These are phyloP conservation scores for Magallana nippona DNA, from an alignment of 2,888 invertebrate genomes.

Conservation along the genomic window DNA sequence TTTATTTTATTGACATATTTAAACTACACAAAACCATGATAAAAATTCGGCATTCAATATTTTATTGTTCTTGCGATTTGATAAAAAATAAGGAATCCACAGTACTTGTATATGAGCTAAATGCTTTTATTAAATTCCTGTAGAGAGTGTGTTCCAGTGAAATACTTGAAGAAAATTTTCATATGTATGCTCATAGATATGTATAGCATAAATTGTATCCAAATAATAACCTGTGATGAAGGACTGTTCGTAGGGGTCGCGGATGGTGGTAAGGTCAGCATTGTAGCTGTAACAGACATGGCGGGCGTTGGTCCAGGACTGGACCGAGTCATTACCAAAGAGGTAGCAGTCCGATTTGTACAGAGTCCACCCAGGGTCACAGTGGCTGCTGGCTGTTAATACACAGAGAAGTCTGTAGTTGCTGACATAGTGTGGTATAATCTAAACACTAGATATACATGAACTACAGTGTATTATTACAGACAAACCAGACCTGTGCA, in stretches of 20 bases:
- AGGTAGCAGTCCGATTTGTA: constrained; percentile 61
- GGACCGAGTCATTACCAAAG: constrained; percentile 60
- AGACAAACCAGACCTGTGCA: too few species aligned
- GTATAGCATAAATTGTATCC: too few species aligned
- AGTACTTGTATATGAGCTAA: background rate
- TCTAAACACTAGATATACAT: too few species aligned
- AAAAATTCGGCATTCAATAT: too few species aligned
- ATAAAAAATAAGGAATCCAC: too few species aligned
- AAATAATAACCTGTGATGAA: constrained; percentile 57
- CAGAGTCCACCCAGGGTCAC: constrained; percentile 59
- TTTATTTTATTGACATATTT: too few species aligned
- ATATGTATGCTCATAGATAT: too few species aligned
- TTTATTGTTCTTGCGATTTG: too few species aligned
- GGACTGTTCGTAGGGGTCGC: constrained; percentile 61
- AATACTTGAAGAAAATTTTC: background rate
- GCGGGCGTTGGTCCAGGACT: constrained; percentile 58
- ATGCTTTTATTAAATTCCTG: background rate
- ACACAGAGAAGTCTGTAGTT: background rate
- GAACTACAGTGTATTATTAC: too few species aligned
- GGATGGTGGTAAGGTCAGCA: constrained; percentile 59
- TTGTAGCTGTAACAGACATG: constrained; percentile 52
- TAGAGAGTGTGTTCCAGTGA: background rate
- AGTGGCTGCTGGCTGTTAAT: constrained; percentile 44
- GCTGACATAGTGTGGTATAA: too few species aligned
- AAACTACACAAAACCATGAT: too few species aligned